A percentile compares a stretch with the other conserved stretches of the same genome.
Conservation (phyloP, 2,797 vertebrate species). For the Syngnathus rostellatus region DNA sequence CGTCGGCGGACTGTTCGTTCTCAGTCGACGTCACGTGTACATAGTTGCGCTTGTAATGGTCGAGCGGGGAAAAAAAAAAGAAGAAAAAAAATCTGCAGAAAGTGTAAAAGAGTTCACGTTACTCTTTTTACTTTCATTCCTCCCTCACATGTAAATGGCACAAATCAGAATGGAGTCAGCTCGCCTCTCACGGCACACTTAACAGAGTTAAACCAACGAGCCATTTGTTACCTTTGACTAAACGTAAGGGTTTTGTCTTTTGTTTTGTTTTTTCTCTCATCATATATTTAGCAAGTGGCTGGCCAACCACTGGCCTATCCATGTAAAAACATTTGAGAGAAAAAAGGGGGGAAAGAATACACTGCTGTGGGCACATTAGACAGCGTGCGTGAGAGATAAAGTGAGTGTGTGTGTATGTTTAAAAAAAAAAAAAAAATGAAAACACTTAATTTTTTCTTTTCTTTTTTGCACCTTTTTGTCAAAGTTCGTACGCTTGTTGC, state of each 20-base stretch:
- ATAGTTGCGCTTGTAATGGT: neutral
- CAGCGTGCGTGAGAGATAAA: constrained; percentile 8
- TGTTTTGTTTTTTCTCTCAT: neutral
- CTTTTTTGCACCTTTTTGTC: constrained; percentile 38
- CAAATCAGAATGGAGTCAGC: neutral
- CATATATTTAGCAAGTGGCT: neutral
- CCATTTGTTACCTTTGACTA: neutral
- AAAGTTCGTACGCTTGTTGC: constrained; percentile 12
- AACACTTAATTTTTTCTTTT: constrained; percentile 28
- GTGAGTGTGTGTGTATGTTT: constrained; percentile 30
- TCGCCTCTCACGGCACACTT: neutral
- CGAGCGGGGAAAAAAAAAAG: neutral
- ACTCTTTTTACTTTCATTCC: constrained; percentile 1
- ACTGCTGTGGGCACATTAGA: constrained; percentile 21
- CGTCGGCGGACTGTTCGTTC: constrained; percentile 5
- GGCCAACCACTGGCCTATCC: constrained; percentile 20
- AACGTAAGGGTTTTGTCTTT: neutral
- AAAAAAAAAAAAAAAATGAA: constrained; percentile 31
- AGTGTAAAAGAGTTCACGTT: neutral
- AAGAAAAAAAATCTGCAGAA: neutral
- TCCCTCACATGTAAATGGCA: neutral
- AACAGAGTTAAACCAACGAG: neutral
- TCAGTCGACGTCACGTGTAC: neutral
- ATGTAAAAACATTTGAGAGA: constrained; percentile 30
- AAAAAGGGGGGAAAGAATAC: neutral